Evolutionary conservation across 2,113 vertebrate species (phyloP).

Genomic region (Psittacula cyanocephala): DNA sequence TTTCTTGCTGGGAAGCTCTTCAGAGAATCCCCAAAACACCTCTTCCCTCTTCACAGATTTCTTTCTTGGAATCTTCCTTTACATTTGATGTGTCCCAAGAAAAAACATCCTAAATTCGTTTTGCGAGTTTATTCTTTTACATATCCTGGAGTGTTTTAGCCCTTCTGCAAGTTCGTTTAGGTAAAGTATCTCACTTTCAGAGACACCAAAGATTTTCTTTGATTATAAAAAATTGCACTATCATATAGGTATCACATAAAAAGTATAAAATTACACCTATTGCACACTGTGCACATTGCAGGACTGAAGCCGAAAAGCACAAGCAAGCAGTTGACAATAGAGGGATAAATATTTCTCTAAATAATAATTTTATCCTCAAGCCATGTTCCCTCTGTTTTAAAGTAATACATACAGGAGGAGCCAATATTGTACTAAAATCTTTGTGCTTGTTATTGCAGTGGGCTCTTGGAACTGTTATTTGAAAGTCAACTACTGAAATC

Average conservation of each 20-base stretch:
- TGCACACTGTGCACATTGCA: not conserved
- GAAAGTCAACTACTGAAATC: conserved; percentile 34
- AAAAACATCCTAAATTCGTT: not conserved
- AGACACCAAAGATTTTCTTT: not conserved
- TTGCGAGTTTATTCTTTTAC: not conserved
- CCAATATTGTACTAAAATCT: conserved; percentile 13
- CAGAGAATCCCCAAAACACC: not conserved
- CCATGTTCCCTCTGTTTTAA: not conserved
- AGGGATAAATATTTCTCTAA: not conserved
- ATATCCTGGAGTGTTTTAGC: not conserved
- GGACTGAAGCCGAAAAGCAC: not conserved
- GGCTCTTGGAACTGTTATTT: conserved; percentile 13
- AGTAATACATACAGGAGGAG: not conserved
- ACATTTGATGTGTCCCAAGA: not conserved
- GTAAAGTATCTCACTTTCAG: not conserved
- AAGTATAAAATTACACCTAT: not conserved
- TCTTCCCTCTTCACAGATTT: not conserved
- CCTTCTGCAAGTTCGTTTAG: not conserved
- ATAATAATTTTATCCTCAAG: not conserved
- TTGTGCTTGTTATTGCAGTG: not conserved
- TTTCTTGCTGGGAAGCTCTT: not conserved
- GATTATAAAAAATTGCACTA: not conserved
- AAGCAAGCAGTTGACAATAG: not conserved
- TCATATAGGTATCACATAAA: not conserved
- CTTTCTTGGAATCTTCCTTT: not conserved